Evolutionary conservation across 2,797 vertebrate species (phyloP).

Genomic region (Cyclopterus lumpus): DNA sequence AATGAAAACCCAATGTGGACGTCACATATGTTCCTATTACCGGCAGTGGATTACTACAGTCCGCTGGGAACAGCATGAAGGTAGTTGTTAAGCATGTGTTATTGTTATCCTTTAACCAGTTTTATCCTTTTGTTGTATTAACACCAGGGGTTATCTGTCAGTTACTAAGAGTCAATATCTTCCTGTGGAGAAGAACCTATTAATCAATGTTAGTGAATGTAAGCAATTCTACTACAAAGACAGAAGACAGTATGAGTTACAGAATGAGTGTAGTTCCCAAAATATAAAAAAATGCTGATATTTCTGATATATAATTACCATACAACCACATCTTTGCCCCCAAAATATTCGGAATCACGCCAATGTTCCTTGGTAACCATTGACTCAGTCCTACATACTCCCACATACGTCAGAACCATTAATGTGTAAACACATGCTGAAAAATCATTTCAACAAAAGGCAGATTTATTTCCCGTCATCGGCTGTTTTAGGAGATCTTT

Average conservation of each 20-base stretch:
- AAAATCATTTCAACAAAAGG: no score
- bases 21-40: not conserved
- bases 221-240: not conserved
- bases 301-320: not conserved
- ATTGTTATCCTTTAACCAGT: not conserved
- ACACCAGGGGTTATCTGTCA: not conserved
- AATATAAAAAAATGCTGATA: not conserved
- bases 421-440: no score
- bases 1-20: conserved; percentile 1
- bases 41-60: not conserved
- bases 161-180: not conserved
- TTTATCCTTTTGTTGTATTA: not conserved
- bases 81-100: not conserved
- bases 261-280: not conserved
- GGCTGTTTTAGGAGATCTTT: not conserved
- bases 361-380: not conserved
- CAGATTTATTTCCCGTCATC: no score
- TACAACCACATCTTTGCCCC: not conserved
- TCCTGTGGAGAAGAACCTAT: not conserved
- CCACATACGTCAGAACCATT: no score
- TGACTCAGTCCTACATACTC: not conserved
- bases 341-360: not conserved
- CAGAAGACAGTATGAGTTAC: not conserved
- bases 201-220: conserved; percentile 10
- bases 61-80: not conserved